Evolutionary conservation across 1,140 invertebrate genomes (phyloP), one percentile per base, ranked within the genome.

Genomic region (Physella acuta): DNA sequence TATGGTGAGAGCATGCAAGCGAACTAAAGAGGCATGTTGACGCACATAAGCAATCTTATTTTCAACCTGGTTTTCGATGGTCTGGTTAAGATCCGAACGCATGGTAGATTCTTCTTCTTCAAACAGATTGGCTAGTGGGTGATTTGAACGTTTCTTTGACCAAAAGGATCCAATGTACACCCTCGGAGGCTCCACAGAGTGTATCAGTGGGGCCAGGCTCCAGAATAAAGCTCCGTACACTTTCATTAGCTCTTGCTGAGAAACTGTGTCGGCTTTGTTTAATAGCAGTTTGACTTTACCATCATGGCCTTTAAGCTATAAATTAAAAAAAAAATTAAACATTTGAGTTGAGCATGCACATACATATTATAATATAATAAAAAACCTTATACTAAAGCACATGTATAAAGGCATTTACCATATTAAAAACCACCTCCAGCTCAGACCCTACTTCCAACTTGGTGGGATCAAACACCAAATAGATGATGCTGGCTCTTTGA

Each of bases 1-100:
- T 3, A 96, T 93, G 92, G 97, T 95, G 85, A 96, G 95, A n/a
- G 94, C 94, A 81, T 97, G 95, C 83, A 97, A 96, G 75, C 94
- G 89, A 63, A 97, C 94, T 76, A 94, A 91, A 58, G 96, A 94
- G 70, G 94, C 94, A 86, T 97, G 96, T 88, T 94, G 90, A 80
- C 94, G 90, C 71, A 94, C 92, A 84, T 93, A 94, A 1, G 94
- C 90, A 69, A 97, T 95, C 82, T 94, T 94, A 82, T 96, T 95
- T 82, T 97, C 94, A 36, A 97, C 93, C 60, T 93, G 88, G 81
- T 91, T 93, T 72, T 93, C 92, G 70, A 95, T 89, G 34, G 93
- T 92, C 49, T 90, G 88, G 49, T 92, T 89, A 64, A 98, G 85
- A 82, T 98, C 94, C 26, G 90, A 87, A 68, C 97, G 86, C 75